Base-by-base conservation (phyloP, 2,797 vertebrate genomes). In the Bucorvus abyssinicus region DNA sequence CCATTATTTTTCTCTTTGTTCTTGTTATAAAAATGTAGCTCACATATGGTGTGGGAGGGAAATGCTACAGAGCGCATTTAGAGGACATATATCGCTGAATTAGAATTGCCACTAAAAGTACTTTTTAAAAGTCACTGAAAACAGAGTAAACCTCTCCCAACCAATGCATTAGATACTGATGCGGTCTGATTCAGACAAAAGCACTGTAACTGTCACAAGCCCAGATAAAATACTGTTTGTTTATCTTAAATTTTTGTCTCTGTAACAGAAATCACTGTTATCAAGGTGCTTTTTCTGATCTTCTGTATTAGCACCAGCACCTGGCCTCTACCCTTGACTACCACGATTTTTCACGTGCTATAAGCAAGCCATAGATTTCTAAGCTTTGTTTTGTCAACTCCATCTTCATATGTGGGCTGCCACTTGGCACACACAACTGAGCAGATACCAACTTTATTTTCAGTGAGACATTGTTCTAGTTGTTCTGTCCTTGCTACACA, bases 1-100 rank as follows among this genome's bases (percentile, higher is more conserved):
- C 80, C 73, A 78, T 84, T 95, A 87, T 94, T 92, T 93, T 92
- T 18, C 79, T 85, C 84, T 95, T 95, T 95, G 81, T 89, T 93
- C 87, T 81, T 71, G 47, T 87, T 92, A 93, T 80, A 85, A 91
- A 94, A 93, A 91, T 91, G 82, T 92, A 92, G 61, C 68, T 93
- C 91, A 75, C 87, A 89, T 89, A 81, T 59, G 76, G 82, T 1
- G 61, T 96, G 84, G 89, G 89, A 92, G 70, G 75, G 59, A 93
- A 93, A 92, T 69, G 82, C 24, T 67, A 73, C 53, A 59, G 64
- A 95, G 91, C 73, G 50, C 93, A 89, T 85, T 95, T 94, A 94
- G 78, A 95, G 93, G 89, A 90, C 90, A 85, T 83, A 93, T 27
- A 90, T 45, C 74, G 81, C 79, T 94, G 81, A 89, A 74, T 82